A percentile compares a stretch with the other conserved stretches of the same genome.
Conservation (phyloP, 1,140 invertebrate genomes). For the Neocloeon triangulifer region DNA sequence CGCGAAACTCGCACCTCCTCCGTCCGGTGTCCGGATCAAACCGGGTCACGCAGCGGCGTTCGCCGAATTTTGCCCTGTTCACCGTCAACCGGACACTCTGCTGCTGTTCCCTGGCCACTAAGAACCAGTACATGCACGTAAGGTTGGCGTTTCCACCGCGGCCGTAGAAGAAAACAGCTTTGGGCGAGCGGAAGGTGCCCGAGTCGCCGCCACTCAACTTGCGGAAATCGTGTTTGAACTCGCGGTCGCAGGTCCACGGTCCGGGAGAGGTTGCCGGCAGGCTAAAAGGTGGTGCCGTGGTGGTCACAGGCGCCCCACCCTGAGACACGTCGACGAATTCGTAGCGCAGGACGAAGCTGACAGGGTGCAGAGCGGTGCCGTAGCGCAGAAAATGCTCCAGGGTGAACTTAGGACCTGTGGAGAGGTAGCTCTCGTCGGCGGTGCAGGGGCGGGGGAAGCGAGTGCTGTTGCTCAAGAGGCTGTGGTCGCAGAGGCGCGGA, state of each 20-base stretch:
- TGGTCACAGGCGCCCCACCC: constrained; percentile 16
- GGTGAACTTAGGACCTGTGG: constrained; percentile 40
- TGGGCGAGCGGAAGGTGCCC: constrained; percentile 47
- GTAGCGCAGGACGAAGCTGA: constrained; percentile 51
- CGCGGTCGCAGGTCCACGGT: too few relatives aligned
- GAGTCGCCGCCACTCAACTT: too few relatives aligned
- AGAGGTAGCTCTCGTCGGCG: constrained; percentile 52
- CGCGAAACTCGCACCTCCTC: constrained; percentile 35
- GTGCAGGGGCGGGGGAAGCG: constrained; percentile 46
- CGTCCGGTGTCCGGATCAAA: constrained; percentile 37
- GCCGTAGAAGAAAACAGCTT: constrained; percentile 59
- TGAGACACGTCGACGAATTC: constrained; percentile 39
- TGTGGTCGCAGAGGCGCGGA: constrained; percentile 46
- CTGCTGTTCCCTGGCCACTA: constrained; percentile 36
- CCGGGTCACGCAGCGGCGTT: constrained; percentile 34
- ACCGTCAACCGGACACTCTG: constrained; percentile 35
- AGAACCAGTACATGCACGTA: constrained; percentile 49
- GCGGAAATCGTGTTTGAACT: too few relatives aligned
- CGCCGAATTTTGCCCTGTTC: constrained; percentile 36
- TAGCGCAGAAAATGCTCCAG: constrained; percentile 46
- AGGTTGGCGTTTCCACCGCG: constrained; percentile 50
- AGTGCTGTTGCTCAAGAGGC: constrained; percentile 48
- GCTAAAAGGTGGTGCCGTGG: constrained; percentile 10
- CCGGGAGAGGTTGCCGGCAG: constrained; percentile 11
- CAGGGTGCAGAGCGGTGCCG: constrained; percentile 43